phyloP scores from a whole-genome alignment of 2,797 vertebrate genomes.

The Caiman crocodilus region DNA sequence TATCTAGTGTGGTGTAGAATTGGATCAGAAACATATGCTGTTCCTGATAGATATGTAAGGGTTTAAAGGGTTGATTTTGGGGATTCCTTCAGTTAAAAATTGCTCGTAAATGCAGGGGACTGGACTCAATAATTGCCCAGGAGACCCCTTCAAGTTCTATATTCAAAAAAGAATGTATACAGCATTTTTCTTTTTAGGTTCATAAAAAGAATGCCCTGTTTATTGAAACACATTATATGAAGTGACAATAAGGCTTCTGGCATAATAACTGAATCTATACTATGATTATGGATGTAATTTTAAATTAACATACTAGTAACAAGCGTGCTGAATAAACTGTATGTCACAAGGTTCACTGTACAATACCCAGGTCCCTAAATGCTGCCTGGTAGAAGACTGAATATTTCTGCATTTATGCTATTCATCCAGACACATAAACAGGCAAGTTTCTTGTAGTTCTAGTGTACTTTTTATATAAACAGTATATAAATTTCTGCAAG shows the following conservation, averaged over 20 bases:
- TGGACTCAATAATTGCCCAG: too few relatives aligned
- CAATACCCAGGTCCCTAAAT: background rate
- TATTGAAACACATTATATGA: background rate
- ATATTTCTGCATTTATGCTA: background rate
- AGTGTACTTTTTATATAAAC: background rate
- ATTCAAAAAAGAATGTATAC: background rate
- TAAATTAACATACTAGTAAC: background rate
- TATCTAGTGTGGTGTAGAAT: accelerated
- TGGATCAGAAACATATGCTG: background rate
- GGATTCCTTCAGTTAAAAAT: too few relatives aligned
- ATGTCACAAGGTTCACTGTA: background rate
- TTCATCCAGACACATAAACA: background rate
- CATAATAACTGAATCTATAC: background rate
- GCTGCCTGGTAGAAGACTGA: background rate
- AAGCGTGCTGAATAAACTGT: background rate
- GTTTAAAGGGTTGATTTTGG: too few relatives aligned
- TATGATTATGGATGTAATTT: accelerated
- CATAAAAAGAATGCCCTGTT: background rate
- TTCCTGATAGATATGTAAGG: background rate
- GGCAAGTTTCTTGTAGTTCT: accelerated
- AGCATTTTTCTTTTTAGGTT: background rate
- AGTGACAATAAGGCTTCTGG: background rate
- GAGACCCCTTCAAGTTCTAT: too few relatives aligned
- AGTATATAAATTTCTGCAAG: background rate
- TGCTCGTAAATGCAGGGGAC: too few relatives aligned